Evolutionary conservation across 1,140 invertebrate species (phyloP).

Genomic region (Atta colombica): DNA sequence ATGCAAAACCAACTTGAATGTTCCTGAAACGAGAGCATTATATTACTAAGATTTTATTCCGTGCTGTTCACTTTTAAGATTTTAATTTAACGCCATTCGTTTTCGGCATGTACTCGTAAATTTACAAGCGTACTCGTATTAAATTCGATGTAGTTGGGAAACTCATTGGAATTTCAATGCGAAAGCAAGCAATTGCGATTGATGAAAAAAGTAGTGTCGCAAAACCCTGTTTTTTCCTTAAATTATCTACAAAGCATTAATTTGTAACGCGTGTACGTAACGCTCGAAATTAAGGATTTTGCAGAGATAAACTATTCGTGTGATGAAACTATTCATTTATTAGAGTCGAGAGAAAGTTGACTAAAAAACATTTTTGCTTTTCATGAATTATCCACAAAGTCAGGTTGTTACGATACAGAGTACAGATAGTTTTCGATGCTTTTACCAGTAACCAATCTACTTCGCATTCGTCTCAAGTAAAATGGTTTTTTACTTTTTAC

Average conservation of each 20-base stretch:
- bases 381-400: constrained; percentile 25
- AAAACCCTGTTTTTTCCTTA: not conserved
- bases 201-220: constrained; percentile 1
- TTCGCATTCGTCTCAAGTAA: not conserved
- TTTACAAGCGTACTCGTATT: not conserved
- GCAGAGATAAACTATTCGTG: not conserved
- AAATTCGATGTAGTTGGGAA: not conserved
- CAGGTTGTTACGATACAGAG: not conserved
- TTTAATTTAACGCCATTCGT: not conserved
- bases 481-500: not conserved
- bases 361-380: not conserved
- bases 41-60: constrained; percentile 12
- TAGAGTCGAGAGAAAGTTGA: not conserved
- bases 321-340: not conserved
- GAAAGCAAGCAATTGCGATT: not conserved
- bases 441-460: not conserved
- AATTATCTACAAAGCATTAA: not conserved
- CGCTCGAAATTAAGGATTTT: not conserved
- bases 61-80: constrained; percentile 10
- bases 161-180: not conserved
- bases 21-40: not conserved
- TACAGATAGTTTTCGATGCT: constrained; percentile 19
- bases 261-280: constrained; percentile 5
- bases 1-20: not conserved
- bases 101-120: not conserved